Evolutionary conservation across 2,113 vertebrate genomes (phyloP), one percentile per base, ranked within the genome.

Genomic region (Oxyura jamaicensis): DNA sequence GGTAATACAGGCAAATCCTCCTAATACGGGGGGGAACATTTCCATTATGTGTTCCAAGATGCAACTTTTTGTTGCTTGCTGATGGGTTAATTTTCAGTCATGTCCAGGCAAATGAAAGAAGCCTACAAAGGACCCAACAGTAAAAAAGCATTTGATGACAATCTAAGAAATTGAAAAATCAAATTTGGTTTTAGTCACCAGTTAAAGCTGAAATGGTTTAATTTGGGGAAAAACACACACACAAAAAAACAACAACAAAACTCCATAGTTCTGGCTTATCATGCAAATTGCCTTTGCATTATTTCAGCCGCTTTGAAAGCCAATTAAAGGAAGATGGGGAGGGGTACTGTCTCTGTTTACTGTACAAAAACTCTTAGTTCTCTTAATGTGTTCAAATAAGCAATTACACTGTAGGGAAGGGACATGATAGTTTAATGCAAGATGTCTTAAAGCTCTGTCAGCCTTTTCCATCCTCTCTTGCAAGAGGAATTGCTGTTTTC

Each of bases 311-410:
- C 71, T 84, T 96, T 94, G 74, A 89, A 94, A 86, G 31, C 90
- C 39, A 42, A 39, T 33, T 82, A 36, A 90, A 93, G 81, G 39
- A 41, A 22, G 16, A 62, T 28, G 36, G 22, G 4, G 7, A 33
- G 52, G 26, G 36, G n/a, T 28, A 67, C 53, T 42, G 13, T 77
- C 67, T 92, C 67, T 95, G 65, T 91, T 88, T 95, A 83, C 48
- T 76, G 56, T 83, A 68, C 65, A 84, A 83, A 93, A 96, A 20
- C 58, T 89, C 76, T 67, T 85, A 79, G 72, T 93, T 90, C 63
- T 85, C 55, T 86, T 86, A 83, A 92, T 95, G 92, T 72, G 42
- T 91, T 95, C 91, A 90, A 95, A 90, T 79, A 94, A 95, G 76
- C 79, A 90, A 77, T 96, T 94, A 93, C 72, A 23, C 82, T 80